These are phyloP conservation scores for Pangasius krempfi DNA, from an alignment of 2,797 vertebrate species.

Conservation along the genomic window DNA sequence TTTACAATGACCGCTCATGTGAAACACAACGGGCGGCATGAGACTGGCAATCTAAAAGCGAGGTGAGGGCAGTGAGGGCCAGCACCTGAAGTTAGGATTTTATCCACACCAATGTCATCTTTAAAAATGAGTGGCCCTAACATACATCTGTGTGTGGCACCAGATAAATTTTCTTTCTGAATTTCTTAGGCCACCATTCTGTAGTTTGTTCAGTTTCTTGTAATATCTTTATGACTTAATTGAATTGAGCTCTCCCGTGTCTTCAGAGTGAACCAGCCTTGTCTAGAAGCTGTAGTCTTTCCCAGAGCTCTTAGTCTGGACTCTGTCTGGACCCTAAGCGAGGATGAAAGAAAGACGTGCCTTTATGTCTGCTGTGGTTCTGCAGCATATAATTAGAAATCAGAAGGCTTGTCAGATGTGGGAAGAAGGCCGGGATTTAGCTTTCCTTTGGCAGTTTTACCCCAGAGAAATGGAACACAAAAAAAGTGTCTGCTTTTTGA, in stretches of 20 bases:
- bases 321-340: conserved; percentile 42
- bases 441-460: conserved; percentile 17
- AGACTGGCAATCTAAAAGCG: background rate
- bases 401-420: conserved; percentile 35
- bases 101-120: background rate
- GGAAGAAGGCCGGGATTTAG: conserved; percentile 8
- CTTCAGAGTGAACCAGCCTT: conserved; percentile 12
- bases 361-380: conserved; percentile 42
- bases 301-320: conserved; percentile 48
- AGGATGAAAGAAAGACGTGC: conserved; percentile 44
- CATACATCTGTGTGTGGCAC: background rate
- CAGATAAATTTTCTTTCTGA: background rate
- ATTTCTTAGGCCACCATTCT: background rate
- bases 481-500: conserved; percentile 3
- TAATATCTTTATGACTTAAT: background rate
- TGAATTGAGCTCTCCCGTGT: background rate
- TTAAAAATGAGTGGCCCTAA: background rate
- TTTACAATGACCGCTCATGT: background rate
- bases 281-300: conserved; percentile 51
- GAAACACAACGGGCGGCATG: background rate
- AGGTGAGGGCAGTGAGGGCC: background rate
- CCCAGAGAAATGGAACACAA: background rate
- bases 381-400: conserved; percentile 52
- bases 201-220: background rate
- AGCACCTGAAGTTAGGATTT: background rate